phyloP scores from a whole-genome alignment of 2,113 vertebrate genomes.

The crab-eating macaque (Macaca fascicularis) region DNA sequence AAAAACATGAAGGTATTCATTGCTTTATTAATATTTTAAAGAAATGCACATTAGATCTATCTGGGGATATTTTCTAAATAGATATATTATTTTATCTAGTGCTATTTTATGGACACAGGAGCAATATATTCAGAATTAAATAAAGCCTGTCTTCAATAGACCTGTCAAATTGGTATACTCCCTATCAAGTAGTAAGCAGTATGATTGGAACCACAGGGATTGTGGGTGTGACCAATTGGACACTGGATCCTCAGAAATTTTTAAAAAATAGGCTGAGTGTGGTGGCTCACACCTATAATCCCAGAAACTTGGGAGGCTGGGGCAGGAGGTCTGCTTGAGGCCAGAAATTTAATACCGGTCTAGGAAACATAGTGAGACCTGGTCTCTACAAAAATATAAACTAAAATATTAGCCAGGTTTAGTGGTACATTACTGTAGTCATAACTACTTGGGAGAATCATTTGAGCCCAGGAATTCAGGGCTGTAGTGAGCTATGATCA shows the following conservation, averaged over 20 bases:
- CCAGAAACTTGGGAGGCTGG: too few species aligned
- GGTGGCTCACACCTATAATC: too few species aligned
- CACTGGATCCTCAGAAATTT: not conserved
- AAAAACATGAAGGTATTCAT: not conserved
- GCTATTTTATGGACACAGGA: not conserved
- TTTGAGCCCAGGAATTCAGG: too few species aligned
- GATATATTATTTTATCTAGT: not conserved
- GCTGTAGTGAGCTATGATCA: too few species aligned
- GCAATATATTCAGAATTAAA: not conserved
- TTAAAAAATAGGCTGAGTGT: too few species aligned
- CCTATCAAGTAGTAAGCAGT: not conserved
- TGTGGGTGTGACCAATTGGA: not conserved
- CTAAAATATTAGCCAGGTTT: too few species aligned
- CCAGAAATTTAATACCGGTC: too few species aligned
- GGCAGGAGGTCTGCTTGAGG: too few species aligned
- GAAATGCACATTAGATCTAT: not conserved
- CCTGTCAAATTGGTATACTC: not conserved
- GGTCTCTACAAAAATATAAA: too few species aligned
- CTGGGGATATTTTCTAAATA: not conserved
- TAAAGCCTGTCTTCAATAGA: not conserved
- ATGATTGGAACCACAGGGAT: not conserved
- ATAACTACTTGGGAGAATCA: too few species aligned
- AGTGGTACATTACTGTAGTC: too few species aligned
- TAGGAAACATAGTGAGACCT: too few species aligned
- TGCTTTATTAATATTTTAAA: slow-evolving; percentile 2